Percentiles rank a stretch among this genome's conserved stretches.
Conservation (phyloP, 2,888 invertebrate genomes). For the Blera fallax region DNA sequence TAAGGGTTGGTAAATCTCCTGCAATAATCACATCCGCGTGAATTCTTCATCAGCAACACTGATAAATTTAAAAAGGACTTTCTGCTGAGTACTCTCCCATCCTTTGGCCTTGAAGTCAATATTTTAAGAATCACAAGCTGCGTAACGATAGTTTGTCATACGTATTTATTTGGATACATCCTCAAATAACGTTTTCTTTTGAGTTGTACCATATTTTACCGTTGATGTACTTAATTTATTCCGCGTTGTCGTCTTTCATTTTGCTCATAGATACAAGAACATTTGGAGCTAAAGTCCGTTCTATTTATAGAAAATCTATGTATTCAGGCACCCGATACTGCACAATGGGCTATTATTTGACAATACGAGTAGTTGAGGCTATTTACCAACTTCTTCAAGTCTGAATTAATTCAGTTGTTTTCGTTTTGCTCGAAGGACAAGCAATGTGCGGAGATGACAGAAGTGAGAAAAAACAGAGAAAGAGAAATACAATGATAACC, state of each 20-base stretch:
- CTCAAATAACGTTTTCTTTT: background rate
- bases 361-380: conserved; percentile 45
- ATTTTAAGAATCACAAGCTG: background rate
- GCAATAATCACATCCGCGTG: no score
- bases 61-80: no score
- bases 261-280: background rate
- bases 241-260: background rate
- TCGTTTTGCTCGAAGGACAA: conserved; percentile 30
- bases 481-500: conserved; percentile 38
- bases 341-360: conserved; percentile 43
- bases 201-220: background rate
- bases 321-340: background rate
- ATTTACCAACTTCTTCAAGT: conserved; percentile 62
- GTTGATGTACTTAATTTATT: background rate
- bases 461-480: conserved; percentile 17
- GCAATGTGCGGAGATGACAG: background rate
- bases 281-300: background rate
- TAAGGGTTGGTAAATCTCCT: no score
- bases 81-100: background rate
- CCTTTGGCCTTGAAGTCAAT: background rate
- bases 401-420: conserved; percentile 58
- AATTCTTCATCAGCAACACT: no score
- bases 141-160: background rate
- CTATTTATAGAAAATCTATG: background rate
- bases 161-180: background rate